Base-by-base conservation (phyloP, 2,888 invertebrate species). In the Drosophila quinaria region DNA sequence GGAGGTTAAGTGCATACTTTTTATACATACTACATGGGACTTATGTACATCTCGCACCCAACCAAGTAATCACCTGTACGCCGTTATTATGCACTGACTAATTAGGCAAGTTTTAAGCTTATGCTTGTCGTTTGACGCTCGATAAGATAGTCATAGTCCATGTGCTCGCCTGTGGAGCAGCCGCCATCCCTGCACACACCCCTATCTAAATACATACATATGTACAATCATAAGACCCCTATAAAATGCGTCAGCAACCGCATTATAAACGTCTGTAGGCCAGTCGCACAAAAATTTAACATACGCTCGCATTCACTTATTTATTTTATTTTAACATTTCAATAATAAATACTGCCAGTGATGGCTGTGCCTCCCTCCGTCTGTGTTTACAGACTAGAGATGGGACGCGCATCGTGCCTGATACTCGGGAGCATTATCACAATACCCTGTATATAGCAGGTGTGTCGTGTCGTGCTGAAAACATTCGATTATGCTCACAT, bases 71-170 rank as follows among this genome's bases (percentile, higher is more conserved):
- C 82, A 82, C 76, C 78, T 80, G 78, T 59, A 44, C 47, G 73
- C 55, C 54, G 42, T 65, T 65, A 55, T 66, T 78, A 87, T 83
- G 78, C 85, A 85, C 68, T 62, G 64, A 15, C 58, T 78, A 81
- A 83, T 87, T 83, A 69, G 64, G 68, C 64, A 70, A 68, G 69
- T 72, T 39, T 60, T 33, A 58, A 64, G 81, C 75, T 83, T 87
- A 83, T 83, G 84, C 56, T 87, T 83, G 67, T 52, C 67, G 74
- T 50, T 49, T 47, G 50, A 60, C n/a, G 56, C 52, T 47, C 71
- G 84, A 89, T 84, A 81, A 84, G 84, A 89, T 89, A 87, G 62
- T 56, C 54, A 49, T 11, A 10, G 35, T 19, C 33, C 64, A 74
- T 62, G 42, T 71, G 58, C 55, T 46, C 31, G 44, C 37, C 37